Conservation (phyloP, 2,888 invertebrate genomes). For the Ectobius pallidus region DNA sequence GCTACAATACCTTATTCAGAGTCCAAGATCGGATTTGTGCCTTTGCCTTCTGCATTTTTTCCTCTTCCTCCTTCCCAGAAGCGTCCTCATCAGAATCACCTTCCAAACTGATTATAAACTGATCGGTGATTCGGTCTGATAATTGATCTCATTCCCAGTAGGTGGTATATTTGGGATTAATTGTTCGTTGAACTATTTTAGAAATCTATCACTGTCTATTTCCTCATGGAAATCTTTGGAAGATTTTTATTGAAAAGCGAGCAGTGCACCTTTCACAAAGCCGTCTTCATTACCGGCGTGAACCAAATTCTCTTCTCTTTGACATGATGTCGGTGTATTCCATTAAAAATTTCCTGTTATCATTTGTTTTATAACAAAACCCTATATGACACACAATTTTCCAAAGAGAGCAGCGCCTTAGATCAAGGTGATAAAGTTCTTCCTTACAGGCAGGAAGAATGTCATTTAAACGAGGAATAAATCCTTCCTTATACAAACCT, state of each 20-base stretch:
- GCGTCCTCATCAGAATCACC: too few species aligned
- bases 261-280: too few species aligned
- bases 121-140: too few species aligned
- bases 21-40: too few species aligned
- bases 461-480: not conserved
- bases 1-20: too few species aligned
- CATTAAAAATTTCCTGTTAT: not conserved
- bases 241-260: not conserved
- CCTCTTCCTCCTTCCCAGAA: too few species aligned
- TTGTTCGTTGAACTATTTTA: not conserved
- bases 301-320: too few species aligned
- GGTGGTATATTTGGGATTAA: not conserved
- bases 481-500: not conserved
- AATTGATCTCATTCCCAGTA: not conserved
- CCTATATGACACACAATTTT: not conserved
- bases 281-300: not conserved
- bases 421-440: not conserved
- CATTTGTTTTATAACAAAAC: not conserved
- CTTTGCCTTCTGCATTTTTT: too few species aligned
- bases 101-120: too few species aligned
- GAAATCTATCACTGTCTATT: not conserved
- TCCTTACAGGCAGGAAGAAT: slow-evolving; percentile 5
- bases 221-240: too few species aligned
- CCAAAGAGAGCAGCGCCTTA: not conserved
- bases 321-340: too few species aligned